These are phyloP conservation scores for Eupithecia subfuscata DNA, from an alignment of 2,888 invertebrate genomes.

Conservation along the genomic window DNA sequence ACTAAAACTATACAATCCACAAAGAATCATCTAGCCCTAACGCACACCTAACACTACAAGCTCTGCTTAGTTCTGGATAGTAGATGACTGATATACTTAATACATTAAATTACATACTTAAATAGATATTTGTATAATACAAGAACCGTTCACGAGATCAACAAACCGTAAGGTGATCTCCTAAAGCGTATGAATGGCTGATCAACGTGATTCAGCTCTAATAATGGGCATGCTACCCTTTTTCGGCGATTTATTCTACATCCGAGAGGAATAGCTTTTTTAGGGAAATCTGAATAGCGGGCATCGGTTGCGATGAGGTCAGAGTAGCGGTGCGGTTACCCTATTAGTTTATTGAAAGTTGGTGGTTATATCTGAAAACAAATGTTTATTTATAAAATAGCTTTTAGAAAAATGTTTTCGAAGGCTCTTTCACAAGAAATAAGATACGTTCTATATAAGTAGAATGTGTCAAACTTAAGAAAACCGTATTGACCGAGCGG, in stretches of 20 bases:
- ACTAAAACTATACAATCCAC: too few relatives aligned
- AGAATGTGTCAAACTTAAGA: too few relatives aligned
- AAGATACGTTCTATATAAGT: too few relatives aligned
- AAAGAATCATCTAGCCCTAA: too few relatives aligned
- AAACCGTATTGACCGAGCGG: too few relatives aligned
- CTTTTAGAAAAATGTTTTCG: too few relatives aligned
- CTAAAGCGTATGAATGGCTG: constrained; percentile 47
- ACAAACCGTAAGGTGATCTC: background rate
- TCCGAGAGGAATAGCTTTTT: constrained; percentile 56
- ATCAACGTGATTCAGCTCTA: constrained; percentile 59
- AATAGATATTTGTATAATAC: too few relatives aligned
- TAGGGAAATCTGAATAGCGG: constrained; percentile 67
- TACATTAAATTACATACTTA: too few relatives aligned
- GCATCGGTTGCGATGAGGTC: constrained; percentile 51
- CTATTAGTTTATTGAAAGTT: background rate
- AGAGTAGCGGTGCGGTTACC: constrained; percentile 44
- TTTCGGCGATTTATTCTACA: constrained; percentile 60
- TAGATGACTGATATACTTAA: too few relatives aligned
- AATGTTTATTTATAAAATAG: background rate
- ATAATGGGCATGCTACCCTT: constrained; percentile 59
- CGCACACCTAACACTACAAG: too few relatives aligned
- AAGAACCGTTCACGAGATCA: background rate
- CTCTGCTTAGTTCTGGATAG: too few relatives aligned
- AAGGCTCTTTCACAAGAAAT: too few relatives aligned
- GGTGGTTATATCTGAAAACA: background rate